Evolutionary conservation across 2,113 vertebrate species (phyloP).

Genomic region (Corythaeola cristata): DNA sequence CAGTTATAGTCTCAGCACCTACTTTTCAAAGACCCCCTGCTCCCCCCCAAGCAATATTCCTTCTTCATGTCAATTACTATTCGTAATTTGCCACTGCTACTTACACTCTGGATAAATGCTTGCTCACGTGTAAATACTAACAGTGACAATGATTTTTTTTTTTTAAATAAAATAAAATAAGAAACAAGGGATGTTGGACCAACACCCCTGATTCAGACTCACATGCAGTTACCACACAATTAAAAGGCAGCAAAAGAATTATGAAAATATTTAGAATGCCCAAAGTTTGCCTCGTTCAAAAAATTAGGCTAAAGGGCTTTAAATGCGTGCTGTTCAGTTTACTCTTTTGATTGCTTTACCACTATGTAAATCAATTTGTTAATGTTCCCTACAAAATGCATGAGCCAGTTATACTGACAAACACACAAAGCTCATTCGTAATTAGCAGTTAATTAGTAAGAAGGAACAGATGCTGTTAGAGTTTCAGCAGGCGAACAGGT

Average conservation of each 20-base stretch:
- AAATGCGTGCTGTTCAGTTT: conserved; percentile 78
- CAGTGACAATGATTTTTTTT: not conserved
- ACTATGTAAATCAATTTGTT: conserved; percentile 88
- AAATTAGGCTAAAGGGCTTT: conserved; percentile 71
- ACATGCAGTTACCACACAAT: not conserved
- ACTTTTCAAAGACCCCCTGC: not conserved
- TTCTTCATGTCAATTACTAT: not conserved
- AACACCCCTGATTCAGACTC: not conserved
- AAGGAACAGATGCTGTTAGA: conserved; percentile 93
- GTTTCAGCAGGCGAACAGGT: conserved; percentile 88
- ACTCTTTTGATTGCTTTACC: conserved; percentile 80
- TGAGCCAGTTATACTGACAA: conserved; percentile 86
- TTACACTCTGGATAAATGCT: not conserved
- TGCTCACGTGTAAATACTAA: not conserved
- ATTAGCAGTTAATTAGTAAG: conserved; percentile 95
- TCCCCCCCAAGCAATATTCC: not conserved
- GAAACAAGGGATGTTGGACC: not conserved
- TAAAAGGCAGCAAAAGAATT: not conserved
- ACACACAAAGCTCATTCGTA: conserved; percentile 87
- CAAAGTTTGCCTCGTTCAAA: conserved; percentile 56
- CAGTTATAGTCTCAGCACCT: not conserved
- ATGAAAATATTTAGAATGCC: not conserved
- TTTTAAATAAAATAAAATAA: not conserved
- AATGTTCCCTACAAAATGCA: conserved; percentile 87
- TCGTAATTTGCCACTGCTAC: not conserved